Percentiles rank a stretch among this genome's conserved stretches.
These are phyloP conservation scores for Drosophila gunungcola DNA, from an alignment of 1,140 invertebrate genomes.

Conservation along the genomic window DNA sequence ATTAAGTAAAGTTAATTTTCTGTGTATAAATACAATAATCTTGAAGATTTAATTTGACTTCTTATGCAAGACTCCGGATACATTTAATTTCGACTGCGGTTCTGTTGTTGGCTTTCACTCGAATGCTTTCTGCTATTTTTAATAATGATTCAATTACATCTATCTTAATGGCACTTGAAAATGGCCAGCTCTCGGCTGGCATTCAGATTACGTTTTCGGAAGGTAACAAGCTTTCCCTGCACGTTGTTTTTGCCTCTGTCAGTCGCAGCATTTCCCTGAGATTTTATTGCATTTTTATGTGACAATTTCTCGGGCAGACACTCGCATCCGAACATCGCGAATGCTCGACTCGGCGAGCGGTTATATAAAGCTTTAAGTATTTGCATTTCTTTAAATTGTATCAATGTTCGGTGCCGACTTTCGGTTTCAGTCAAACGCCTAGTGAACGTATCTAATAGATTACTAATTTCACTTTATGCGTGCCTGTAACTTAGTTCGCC, in stretches of 20 bases:
- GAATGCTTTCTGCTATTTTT: conserved; percentile 31
- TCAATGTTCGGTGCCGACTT: conserved; percentile 48
- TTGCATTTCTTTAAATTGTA: conserved; percentile 37
- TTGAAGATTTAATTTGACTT: background rate
- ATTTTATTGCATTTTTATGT: conserved; percentile 82
- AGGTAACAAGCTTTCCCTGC: conserved; percentile 77
- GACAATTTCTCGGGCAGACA: conserved; percentile 60
- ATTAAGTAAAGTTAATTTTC: background rate
- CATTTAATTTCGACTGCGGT: conserved; percentile 8
- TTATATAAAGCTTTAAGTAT: conserved; percentile 57
- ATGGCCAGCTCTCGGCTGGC: conserved; percentile 42
- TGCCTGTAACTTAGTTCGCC: conserved; percentile 56
- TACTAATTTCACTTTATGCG: conserved; percentile 78
- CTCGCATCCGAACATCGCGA: conserved; percentile 19
- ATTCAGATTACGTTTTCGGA: conserved; percentile 64
- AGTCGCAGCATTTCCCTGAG: conserved; percentile 59
- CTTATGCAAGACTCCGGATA: conserved; percentile 22
- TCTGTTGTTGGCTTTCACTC: conserved; percentile 58
- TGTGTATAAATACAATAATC: background rate
- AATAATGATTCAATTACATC: conserved; percentile 73
- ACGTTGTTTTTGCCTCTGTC: conserved; percentile 31
- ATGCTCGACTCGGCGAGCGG: conserved; percentile 18
- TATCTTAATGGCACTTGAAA: conserved; percentile 72
- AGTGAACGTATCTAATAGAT: conserved; percentile 66
- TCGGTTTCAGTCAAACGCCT: conserved; percentile 63